Percentiles rank a stretch among this genome's conserved stretches.
Conservation (phyloP, 2,797 vertebrate species). For the Anas flavirostris region DNA sequence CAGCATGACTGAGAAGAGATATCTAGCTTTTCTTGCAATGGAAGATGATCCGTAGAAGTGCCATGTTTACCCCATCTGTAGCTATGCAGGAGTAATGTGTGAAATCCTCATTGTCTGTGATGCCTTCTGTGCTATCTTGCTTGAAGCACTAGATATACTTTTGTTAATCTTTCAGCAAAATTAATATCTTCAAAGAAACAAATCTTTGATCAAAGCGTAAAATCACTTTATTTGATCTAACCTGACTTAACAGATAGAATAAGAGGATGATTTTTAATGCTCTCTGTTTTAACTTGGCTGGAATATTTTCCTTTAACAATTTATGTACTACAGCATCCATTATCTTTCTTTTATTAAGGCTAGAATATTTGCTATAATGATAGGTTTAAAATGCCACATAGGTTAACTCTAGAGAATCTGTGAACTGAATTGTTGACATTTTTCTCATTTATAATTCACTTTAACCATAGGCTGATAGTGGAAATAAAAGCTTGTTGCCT, state of each 20-base stretch:
- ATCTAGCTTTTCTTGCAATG: not conserved
- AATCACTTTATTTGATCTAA: constrained; percentile 5
- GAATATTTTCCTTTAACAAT: constrained; percentile 14
- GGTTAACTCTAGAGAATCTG: not conserved
- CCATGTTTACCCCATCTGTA: not conserved
- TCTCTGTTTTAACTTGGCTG: not conserved
- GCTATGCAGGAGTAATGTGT: not conserved
- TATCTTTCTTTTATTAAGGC: constrained; percentile 41
- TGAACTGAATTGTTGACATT: not conserved
- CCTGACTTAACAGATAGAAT: not conserved
- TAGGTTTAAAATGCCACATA: not conserved
- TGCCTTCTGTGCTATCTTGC: not conserved
- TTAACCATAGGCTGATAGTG: not conserved
- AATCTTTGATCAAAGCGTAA: constrained; percentile 36
- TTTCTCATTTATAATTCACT: not conserved
- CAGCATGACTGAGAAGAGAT: not conserved
- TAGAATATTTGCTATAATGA: constrained; percentile 8
- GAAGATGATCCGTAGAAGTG: not conserved
- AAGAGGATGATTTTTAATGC: not conserved
- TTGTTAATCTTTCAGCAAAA: not conserved
- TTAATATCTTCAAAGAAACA: not conserved
- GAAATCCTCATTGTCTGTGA: not conserved
- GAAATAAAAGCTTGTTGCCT: not conserved
- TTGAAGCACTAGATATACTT: not conserved
- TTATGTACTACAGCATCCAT: not conserved